These are phyloP conservation scores for Daboia siamensis DNA, from an alignment of 2,113 vertebrate species.

Conservation along the genomic window DNA sequence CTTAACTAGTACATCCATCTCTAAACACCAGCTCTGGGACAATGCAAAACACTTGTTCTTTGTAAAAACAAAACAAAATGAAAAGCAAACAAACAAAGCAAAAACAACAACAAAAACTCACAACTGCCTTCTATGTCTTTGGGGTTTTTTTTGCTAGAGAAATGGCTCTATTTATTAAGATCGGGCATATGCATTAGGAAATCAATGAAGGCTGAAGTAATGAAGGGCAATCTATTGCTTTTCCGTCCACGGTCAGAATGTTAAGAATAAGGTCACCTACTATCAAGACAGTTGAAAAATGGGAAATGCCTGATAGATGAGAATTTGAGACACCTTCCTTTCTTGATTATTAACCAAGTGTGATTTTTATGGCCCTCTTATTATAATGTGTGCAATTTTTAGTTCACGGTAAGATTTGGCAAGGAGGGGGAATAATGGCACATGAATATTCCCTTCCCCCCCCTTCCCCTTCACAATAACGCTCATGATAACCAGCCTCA, in stretches of 20 bases:
- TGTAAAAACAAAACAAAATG: neutral
- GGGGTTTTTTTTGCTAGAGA: constrained; percentile 3
- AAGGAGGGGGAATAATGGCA: neutral
- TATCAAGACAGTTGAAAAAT: constrained; percentile 6
- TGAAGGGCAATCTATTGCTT: constrained; percentile 2
- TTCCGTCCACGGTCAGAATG: neutral
- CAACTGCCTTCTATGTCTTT: constrained; percentile 10
- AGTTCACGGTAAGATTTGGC: neutral
- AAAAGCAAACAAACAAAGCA: neutral
- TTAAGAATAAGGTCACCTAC: constrained; percentile 23
- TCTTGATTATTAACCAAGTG: neutral
- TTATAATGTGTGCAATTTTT: neutral
- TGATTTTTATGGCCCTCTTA: neutral
- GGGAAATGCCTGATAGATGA: neutral
- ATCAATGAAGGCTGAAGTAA: constrained; percentile 38
- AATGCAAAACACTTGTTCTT: neutral
- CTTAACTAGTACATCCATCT: neutral
- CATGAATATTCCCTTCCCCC: neutral
- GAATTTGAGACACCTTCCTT: neutral
- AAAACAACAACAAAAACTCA: neutral
- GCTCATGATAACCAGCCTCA: neutral
- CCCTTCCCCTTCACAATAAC: neutral
- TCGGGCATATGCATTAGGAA: constrained; percentile 5
- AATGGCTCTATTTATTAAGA: constrained; percentile 40
- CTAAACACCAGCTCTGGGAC: neutral